phyloP scores from a whole-genome alignment of 2,797 vertebrate genomes.

The Taenioides sp. region DNA sequence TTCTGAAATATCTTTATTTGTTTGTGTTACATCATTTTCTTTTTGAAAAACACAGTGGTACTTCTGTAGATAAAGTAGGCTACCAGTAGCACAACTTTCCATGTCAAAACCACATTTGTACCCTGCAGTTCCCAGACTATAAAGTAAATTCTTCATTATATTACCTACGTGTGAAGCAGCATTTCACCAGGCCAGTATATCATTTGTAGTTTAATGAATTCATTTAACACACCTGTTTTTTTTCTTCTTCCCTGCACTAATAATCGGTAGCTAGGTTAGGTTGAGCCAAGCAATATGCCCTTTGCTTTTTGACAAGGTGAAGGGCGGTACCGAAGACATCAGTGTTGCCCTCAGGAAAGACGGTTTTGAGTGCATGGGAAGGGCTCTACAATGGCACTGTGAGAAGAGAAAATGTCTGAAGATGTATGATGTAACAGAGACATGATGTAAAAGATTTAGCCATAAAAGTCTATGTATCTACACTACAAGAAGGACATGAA shows the following conservation, averaged over 20 bases:
- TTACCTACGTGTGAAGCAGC: conserved; percentile 36
- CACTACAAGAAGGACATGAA: conserved; percentile 64
- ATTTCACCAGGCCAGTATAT: conserved; percentile 39
- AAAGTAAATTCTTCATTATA: conserved; percentile 18
- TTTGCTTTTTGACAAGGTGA: conserved; percentile 47
- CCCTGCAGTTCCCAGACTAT: conserved; percentile 13
- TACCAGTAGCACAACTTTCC: conserved; percentile 19
- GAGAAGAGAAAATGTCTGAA: conserved; percentile 62
- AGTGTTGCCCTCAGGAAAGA: conserved; percentile 62
- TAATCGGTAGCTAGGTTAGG: conserved; percentile 48
- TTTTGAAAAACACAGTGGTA: conserved; percentile 25
- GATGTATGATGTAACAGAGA: conserved; percentile 81
- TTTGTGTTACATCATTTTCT: conserved; percentile 22
- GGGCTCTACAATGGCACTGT: conserved; percentile 73
- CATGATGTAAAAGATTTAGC: conserved; percentile 73
- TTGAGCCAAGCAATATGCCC: conserved; percentile 60
- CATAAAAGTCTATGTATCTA: conserved; percentile 78
- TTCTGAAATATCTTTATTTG: conserved; percentile 25
- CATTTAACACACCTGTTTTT: conserved; percentile 17
- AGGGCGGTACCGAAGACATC: conserved; percentile 37
- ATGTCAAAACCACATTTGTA: conserved; percentile 30
- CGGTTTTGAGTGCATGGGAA: conserved; percentile 73
- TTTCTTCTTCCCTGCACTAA: conserved; percentile 34
- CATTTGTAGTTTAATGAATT: conserved; percentile 38
- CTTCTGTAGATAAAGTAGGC: conserved; percentile 17